Conservation (phyloP, 2,888 invertebrate genomes). For the Kuschelorhynchus macadamiae region DNA sequence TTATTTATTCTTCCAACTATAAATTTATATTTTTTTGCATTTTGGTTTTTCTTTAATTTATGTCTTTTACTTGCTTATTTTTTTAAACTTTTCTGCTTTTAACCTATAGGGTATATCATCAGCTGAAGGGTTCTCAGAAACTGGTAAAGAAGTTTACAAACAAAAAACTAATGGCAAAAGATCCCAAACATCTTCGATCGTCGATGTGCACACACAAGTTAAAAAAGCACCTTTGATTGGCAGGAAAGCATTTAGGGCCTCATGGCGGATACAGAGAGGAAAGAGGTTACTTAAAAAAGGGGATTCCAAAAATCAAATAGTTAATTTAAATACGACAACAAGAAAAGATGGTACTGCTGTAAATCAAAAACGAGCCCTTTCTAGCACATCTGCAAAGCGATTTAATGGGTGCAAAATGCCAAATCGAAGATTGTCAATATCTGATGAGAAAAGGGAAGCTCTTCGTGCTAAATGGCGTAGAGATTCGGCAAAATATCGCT, state of each 20-base stretch:
- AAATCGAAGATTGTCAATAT: neutral
- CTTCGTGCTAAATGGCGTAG: constrained; percentile 4
- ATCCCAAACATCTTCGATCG: neutral
- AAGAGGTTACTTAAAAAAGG: no score
- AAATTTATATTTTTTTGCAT: no score
- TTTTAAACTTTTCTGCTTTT: constrained; percentile 5
- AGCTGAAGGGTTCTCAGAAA: neutral
- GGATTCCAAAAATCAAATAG: no score
- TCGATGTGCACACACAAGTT: neutral
- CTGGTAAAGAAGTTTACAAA: neutral
- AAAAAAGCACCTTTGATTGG: neutral
- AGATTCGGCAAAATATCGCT: neutral
- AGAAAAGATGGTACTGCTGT: no score
- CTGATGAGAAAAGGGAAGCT: neutral
- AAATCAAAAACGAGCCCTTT: no score
- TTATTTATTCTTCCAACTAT: no score
- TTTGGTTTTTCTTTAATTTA: neutral
- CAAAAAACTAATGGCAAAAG: neutral
- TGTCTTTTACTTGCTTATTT: constrained; percentile 9
- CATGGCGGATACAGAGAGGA: neutral
- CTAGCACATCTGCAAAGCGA: neutral
- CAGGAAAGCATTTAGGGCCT: neutral
- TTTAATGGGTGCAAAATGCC: no score
- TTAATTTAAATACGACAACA: no score
- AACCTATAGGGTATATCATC: constrained; percentile 22